phyloP scores from a whole-genome alignment of 2,113 vertebrate genomes.

The Catagonus wagneri region DNA sequence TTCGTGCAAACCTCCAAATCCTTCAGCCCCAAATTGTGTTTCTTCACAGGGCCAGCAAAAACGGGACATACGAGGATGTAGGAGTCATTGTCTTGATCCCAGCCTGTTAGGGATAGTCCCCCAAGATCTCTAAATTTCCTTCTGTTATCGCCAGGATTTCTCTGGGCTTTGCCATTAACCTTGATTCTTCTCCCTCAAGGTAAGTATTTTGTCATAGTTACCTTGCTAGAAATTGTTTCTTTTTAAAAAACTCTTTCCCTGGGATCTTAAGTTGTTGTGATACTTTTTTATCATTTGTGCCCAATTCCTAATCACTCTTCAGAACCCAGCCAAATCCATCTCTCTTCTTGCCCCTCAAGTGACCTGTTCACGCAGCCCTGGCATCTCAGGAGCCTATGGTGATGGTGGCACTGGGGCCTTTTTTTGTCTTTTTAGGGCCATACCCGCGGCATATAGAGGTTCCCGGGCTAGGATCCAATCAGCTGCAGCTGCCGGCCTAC shows the following conservation, averaged over 20 bases:
- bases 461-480: too few relatives aligned
- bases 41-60: not conserved
- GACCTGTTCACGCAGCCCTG: not conserved
- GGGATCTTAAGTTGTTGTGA: not conserved
- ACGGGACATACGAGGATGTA: rapidly evolving
- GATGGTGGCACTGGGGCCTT: too few relatives aligned
- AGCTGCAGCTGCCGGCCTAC: too few relatives aligned
- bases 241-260: not conserved
- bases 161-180: not conserved
- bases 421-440: too few relatives aligned
- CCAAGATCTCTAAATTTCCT: not conserved
- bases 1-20: not conserved
- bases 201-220: conserved; percentile 26
- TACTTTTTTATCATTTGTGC: not conserved
- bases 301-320: not conserved
- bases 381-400: not conserved
- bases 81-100: rapidly evolving
- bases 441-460: too few relatives aligned
- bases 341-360: not conserved
- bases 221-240: not conserved
- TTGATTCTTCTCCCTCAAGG: too few relatives aligned
- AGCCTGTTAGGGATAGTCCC: not conserved
- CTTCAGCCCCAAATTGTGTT: not conserved
- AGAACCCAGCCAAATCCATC: not conserved
- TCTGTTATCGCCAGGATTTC: not conserved